Percentiles rank a stretch among this genome's conserved stretches.
Conservation (phyloP, 2,113 vertebrate genomes). For the Vombatus ursinus region DNA sequence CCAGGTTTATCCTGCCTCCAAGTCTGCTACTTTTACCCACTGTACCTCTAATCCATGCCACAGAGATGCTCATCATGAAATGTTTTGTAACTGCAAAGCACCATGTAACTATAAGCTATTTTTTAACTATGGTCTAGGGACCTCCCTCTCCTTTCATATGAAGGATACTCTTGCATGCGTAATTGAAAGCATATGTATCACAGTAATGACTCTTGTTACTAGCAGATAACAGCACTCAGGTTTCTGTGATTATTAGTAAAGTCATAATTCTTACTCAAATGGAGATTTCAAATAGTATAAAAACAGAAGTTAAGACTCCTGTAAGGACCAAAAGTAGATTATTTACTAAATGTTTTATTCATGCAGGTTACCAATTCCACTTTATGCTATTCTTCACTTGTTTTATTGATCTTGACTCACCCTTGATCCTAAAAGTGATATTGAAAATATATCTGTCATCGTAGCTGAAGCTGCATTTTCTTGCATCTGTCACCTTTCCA, state of each 20-base stretch:
- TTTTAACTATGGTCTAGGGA: neutral
- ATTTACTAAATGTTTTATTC: slow-evolving; percentile 63
- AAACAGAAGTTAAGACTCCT: slow-evolving; percentile 46
- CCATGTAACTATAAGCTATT: neutral
- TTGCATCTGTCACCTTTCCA: slow-evolving; percentile 39
- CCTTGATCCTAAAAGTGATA: slow-evolving; percentile 50
- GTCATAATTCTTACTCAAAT: slow-evolving; percentile 57
- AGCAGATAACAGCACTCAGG: neutral
- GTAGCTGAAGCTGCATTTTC: neutral
- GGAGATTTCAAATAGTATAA: slow-evolving; percentile 24
- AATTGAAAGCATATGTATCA: slow-evolving; percentile 22
- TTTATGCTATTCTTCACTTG: slow-evolving; percentile 28
- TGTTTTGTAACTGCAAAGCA: neutral
- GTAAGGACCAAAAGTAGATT: slow-evolving; percentile 39
- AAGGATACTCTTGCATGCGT: neutral
- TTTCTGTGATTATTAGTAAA: slow-evolving; percentile 43
- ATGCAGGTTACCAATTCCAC: neutral
- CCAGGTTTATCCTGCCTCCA: neutral
- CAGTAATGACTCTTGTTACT: neutral
- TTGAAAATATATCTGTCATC: slow-evolving; percentile 30
- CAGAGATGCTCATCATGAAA: neutral
- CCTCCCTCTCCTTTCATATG: neutral
- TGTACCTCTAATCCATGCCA: neutral
- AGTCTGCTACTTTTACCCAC: neutral
- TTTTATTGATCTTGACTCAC: slow-evolving; percentile 47